Base-by-base conservation (phyloP, 2,113 vertebrate species). In the Prunella fulvescens region DNA sequence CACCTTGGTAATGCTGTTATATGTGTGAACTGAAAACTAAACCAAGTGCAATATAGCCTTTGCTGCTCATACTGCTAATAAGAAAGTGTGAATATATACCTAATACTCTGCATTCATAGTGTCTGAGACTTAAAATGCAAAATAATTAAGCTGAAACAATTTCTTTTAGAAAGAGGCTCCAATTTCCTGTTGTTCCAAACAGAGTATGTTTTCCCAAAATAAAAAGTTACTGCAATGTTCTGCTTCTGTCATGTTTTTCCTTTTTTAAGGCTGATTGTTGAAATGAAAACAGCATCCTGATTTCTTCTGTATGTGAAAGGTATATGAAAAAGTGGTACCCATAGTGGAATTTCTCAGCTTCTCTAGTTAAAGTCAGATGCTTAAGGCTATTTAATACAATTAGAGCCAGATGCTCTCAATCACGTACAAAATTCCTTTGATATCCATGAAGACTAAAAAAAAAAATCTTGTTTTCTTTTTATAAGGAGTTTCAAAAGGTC, bases 341-440 rank as follows among this genome's bases (percentile, higher is more conserved):
- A 0, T 12, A 37, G 26, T 51, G 74, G 81, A 96, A 94, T 94
- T 95, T 95, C 81, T 94, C 57, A 73, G 60, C 44, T 93, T 73
- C 51, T 88, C 35, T 45, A 65, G 84, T 69, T 92, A 72, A 94
- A 96, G 51, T 91, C 92, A 92, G 90, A 94, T 44, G 89, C 93
- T 94, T 86, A 85, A 80, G 79, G 90, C 91, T 81, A 66, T 94
- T 96, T 88, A 73, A 70, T n/a, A 90, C 73, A 93, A 94, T 96
- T 86, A 96, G 54, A 96, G 87, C 74, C 96, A 97, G 95, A 95
- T 95, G 94, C 85, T 90, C 67, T 70, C 81, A 90, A 58, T 83
- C 87, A 92, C 33, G 1, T 80, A 92, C 71, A 93, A 88, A 92
- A 95, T 70, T 90, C 94, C 79, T 97, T 95, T 95, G 90, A 91